Conservation (phyloP, 1,140 invertebrate genomes). For the Ctenoplectra terminalis region DNA sequence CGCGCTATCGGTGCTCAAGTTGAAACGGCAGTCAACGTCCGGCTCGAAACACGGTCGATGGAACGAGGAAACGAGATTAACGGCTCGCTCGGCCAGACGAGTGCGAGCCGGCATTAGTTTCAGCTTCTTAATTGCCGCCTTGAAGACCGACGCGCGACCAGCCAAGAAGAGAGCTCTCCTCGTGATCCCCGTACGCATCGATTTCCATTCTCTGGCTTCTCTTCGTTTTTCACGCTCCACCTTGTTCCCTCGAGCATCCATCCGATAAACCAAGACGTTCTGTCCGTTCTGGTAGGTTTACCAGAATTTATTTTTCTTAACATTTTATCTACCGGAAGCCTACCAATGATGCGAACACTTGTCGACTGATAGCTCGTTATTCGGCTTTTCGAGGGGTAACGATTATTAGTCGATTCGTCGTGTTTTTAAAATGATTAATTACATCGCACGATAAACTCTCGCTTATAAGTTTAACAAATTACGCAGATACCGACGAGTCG, state of each 20-base stretch:
- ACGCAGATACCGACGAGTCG: no score
- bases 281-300: background rate
- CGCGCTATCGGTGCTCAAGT: conserved; percentile 46
- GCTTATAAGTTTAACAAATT: no score
- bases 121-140: conserved; percentile 65
- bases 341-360: no score
- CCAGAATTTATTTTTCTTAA: no score
- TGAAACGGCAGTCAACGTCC: conserved; percentile 60
- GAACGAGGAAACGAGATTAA: conserved; percentile 65
- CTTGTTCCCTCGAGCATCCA: background rate
- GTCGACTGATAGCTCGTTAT: no score
- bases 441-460: no score
- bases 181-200: conserved; percentile 36
- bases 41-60: conserved; percentile 55
- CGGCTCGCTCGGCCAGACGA: conserved; percentile 47
- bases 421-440: no score
- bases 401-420: no score
- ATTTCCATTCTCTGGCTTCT: conserved; percentile 49
- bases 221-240: conserved; percentile 21
- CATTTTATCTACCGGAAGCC: no score
- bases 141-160: conserved; percentile 51
- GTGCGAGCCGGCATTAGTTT: conserved; percentile 55
- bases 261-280: background rate
- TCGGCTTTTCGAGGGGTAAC: no score
- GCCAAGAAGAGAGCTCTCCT: background rate